Base-by-base conservation (phyloP, 2,888 invertebrate species). In the Drosophila pseudotalamancana region DNA sequence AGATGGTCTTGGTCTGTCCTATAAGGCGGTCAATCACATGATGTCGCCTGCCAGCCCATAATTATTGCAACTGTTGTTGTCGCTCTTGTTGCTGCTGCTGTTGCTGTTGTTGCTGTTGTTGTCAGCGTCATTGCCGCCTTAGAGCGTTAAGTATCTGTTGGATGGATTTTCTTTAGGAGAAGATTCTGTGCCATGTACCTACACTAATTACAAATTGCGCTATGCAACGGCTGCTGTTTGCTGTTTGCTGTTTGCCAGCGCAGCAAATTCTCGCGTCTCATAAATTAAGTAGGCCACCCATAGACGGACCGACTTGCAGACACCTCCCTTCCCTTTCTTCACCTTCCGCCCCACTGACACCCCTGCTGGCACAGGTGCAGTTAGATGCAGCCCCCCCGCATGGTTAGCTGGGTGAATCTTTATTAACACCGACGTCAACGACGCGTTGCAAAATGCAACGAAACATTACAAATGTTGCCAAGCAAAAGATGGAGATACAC, bases 381-480 rank as follows among this genome's bases (percentile, higher is more conserved):
- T 51, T 61, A 65, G 31, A 56, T 23, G 5, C 19, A 56, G 35
- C 43, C 43, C 55, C 53, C 32, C 53, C 46, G 59, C 43, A 54
- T 53, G 57, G 27, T 57, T 60, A 54, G 72, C 53, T 72, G 34
- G 72, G 43, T 62, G 82, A 85, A 81, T 81, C 82, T 82, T 87
- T 85, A 82, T 82, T 81, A 81, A 82, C 87, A 82, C 74, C 84
- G 70, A 79, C 83, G 77, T 83, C 86, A 83, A 83, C 88, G 76
- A 83, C 80, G 74, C 77, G 70, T 77, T 76, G 69, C 76, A 74
- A 67, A 56, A 74, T 65, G 79, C 70, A 77, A 71, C 86, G 86
- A 87, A 88, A 83, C 86, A 87, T 87, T 87, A 87, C 86, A 87
- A 87, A 81, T 80, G 84, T 72, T 80, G 71, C 84, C 79, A 78